Percentiles rank a stretch among this genome's conserved stretches.
Conservation (phyloP, 30 jellyfish, hydroid and myxozoan genomes). For the Chrysaora quinquecirrha region DNA sequence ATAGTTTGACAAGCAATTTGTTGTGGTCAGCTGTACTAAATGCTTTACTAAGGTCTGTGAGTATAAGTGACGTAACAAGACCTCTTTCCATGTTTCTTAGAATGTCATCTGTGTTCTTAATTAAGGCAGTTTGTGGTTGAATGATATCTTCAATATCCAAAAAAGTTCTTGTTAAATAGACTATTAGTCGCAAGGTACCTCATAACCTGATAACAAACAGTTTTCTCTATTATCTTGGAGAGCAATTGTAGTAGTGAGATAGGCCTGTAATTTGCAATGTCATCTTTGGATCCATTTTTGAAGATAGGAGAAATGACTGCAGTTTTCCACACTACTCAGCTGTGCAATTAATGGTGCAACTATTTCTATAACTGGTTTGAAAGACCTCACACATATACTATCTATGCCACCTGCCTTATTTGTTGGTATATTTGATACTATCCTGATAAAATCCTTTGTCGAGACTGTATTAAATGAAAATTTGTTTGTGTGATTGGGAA, state of each 20-base stretch:
- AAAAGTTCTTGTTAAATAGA: conserved; percentile 29
- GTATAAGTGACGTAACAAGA: conserved; percentile 28
- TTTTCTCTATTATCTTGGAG: conserved; percentile 19
- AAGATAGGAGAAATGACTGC: too few species aligned
- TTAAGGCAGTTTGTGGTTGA: conserved; percentile 48
- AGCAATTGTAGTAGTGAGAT: conserved; percentile 17
- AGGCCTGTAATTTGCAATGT: too few species aligned
- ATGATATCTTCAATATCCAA: conserved; percentile 39
- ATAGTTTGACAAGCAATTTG: conserved; percentile 26
- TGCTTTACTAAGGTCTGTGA: conserved; percentile 34
- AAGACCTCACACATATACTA: too few species aligned
- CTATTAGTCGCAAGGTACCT: not conserved
- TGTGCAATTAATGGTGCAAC: too few species aligned
- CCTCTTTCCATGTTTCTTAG: conserved; percentile 9
- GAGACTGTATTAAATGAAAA: too few species aligned
- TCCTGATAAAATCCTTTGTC: too few species aligned
- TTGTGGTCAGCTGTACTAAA: conserved; percentile 21
- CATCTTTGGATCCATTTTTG: conserved; percentile 23
- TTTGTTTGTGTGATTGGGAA: too few species aligned
- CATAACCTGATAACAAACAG: conserved; percentile 12
- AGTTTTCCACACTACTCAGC: too few species aligned
- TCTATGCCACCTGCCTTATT: too few species aligned
- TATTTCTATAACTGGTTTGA: too few species aligned
- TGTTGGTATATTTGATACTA: too few species aligned
- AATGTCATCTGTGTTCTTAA: conserved; percentile 42